Percentiles rank a stretch among this genome's conserved stretches.
Evolutionary conservation across 2,113 vertebrate genomes (phyloP).

Genomic region (Cichladusa arquata): DNA sequence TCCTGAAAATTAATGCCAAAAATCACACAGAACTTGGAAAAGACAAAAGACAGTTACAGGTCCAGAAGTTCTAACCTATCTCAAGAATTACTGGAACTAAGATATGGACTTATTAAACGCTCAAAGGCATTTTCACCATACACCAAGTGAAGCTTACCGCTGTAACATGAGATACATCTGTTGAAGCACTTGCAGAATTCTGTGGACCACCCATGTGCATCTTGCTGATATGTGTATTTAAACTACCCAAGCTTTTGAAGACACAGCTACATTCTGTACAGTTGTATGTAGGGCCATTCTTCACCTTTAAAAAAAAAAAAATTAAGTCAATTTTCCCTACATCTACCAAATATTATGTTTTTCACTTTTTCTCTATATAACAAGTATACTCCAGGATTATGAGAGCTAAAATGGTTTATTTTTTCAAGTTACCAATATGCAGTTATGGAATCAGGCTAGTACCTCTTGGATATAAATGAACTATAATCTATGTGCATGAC

Average conservation of each 20-base stretch:
- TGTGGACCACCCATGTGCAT: conserved; percentile 88
- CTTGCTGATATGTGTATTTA: conserved; percentile 98
- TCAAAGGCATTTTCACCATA: not conserved
- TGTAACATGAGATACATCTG: conserved; percentile 78
- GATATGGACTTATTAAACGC: not conserved
- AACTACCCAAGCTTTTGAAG: conserved; percentile 95
- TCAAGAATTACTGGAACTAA: not conserved
- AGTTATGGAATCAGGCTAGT: not conserved
- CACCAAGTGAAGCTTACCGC: conserved; percentile 70
- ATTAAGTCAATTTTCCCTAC: not conserved
- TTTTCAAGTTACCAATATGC: not conserved
- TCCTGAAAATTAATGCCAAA: not conserved
- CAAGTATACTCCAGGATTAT: fast-evolving
- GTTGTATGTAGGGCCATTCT: conserved; percentile 89
- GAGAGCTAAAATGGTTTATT: not conserved
- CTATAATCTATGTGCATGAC: not conserved
- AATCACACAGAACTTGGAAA: not conserved
- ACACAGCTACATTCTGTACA: conserved; percentile 97
- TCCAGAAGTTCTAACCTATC: not conserved
- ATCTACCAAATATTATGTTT: not conserved
- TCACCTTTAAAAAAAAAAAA: conserved; percentile 78
- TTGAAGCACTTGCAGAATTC: conserved; percentile 42
- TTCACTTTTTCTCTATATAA: not conserved
- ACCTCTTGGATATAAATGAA: not conserved
- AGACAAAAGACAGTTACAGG: not conserved